Base-by-base conservation (phyloP, 2,797 vertebrate species). In the Dendrocincla tyrannina region DNA sequence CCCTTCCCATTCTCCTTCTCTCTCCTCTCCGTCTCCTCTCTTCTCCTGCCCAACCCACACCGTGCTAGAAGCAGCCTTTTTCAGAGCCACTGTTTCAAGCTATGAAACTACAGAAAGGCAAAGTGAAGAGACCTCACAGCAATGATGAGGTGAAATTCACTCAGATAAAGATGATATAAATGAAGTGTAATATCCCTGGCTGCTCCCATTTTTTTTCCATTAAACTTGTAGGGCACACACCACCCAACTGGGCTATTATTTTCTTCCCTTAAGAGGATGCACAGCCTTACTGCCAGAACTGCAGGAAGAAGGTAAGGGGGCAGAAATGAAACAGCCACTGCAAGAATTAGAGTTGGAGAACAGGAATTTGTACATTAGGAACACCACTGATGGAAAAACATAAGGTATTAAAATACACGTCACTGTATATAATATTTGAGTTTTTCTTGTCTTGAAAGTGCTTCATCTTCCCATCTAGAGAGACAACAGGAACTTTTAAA, bases 21-120 rank as follows among this genome's bases (percentile, higher is more conserved):
- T 8, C 55, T 3, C 39, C 53, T 7, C 16, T 6, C 11, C 4
- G 13, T 3, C 24, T 28, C 10, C 10, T 47, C 25, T 4, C 10
- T 46, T 11, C 33, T n/a, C 28, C 33, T 19, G 32, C 37, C 11
- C 37, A 50, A 1, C 39, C n/a, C 11, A 1, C 14, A 0, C 28
- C 4, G 13, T 3, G 13, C 67, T 18, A 27, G 11, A 44, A 73
- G 42, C 11, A 20, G 22, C 32, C 7, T 14, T n/a, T 59, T 53
- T 27, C 50, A 59, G 33, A 59, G 56, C 33, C 33, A 7, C n/a
- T 23, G 25, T 25, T 72, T 41, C 42, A 24, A 55, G 60, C 37
- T 16, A 8, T 14, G 25, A 69, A 84, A 66, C 69, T 28, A 70
- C 1, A 6, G 62, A 44, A 60, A 53, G 28, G 13, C 24, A 23